phyloP scores from a whole-genome alignment of 2,113 vertebrate species.

The Tautogolabrus adspersus region DNA sequence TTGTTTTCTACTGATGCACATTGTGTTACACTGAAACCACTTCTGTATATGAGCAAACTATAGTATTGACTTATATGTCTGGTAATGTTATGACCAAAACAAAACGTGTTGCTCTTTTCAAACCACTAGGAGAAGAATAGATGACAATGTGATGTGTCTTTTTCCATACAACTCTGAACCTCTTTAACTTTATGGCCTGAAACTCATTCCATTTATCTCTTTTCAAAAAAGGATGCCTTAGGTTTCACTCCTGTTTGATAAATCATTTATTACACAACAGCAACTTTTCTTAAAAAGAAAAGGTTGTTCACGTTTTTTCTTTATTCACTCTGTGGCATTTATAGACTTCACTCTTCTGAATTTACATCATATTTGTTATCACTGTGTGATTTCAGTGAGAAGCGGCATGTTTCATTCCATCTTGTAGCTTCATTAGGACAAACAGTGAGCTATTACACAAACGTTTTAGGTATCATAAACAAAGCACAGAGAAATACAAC shows the following conservation, averaged over 20 bases:
- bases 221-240: not conserved
- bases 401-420: not conserved
- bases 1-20: constrained; percentile 5
- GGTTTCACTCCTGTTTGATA: not conserved
- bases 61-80: not conserved
- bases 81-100: not conserved
- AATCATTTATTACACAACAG: too few species aligned
- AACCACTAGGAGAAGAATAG: too few species aligned
- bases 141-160: too few species aligned
- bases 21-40: constrained; percentile 25
- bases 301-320: too few species aligned
- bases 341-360: not conserved
- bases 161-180: not conserved
- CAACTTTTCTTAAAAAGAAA: too few species aligned
- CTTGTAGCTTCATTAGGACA: not conserved
- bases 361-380: not conserved
- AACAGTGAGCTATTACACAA: not conserved
- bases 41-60: constrained; percentile 15
- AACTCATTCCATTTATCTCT: not conserved
- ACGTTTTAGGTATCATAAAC: not conserved
- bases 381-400: not conserved
- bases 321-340: not conserved
- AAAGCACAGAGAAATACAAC: not conserved
- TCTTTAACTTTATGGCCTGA: constrained; percentile 1
- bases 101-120: not conserved